A percentile compares a stretch with the other conserved stretches of the same genome.
These are phyloP conservation scores for Penaeus japonicus DNA, from an alignment of 1,140 invertebrate genomes.

Conservation along the genomic window DNA sequence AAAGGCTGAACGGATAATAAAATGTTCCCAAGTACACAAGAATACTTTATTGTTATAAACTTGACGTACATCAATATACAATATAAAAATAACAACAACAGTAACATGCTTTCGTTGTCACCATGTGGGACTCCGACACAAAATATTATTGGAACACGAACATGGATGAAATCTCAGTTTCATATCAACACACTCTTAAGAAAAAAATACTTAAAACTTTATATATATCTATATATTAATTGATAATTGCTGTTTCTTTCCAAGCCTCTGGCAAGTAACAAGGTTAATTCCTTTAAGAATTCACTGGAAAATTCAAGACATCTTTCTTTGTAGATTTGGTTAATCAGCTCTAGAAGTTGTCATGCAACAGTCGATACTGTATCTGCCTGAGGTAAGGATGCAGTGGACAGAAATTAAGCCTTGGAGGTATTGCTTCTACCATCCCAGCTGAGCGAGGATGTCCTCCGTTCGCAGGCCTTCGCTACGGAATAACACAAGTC, in stretches of 20 bases:
- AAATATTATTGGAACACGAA: conserved; percentile 49
- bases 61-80: conserved; percentile 42
- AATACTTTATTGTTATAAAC: conserved; percentile 49
- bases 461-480: too few relatives aligned
- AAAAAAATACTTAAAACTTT: not conserved
- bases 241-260: too few relatives aligned
- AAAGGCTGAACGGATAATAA: not conserved
- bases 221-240: too few relatives aligned
- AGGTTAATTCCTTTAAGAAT: too few relatives aligned
- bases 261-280: too few relatives aligned
- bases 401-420: conserved; percentile 22
- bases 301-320: too few relatives aligned
- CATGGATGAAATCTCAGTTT: conserved; percentile 36
- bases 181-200: conserved; percentile 10
- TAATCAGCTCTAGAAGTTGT: too few relatives aligned
- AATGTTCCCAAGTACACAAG: conserved; percentile 10
- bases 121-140: conserved; percentile 19
- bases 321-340: too few relatives aligned
- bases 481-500: too few relatives aligned
- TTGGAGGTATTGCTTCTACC: conserved; percentile 6
- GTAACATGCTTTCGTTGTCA: conserved; percentile 45
- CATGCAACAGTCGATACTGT: too few relatives aligned
- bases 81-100: conserved; percentile 52
- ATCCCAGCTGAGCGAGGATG: not conserved
- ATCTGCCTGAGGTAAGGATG: not conserved